A percentile compares a stretch with the other conserved stretches of the same genome.
These are phyloP conservation scores for Euborellia annulipes DNA, from an alignment of 1,140 invertebrate species.

Conservation along the genomic window DNA sequence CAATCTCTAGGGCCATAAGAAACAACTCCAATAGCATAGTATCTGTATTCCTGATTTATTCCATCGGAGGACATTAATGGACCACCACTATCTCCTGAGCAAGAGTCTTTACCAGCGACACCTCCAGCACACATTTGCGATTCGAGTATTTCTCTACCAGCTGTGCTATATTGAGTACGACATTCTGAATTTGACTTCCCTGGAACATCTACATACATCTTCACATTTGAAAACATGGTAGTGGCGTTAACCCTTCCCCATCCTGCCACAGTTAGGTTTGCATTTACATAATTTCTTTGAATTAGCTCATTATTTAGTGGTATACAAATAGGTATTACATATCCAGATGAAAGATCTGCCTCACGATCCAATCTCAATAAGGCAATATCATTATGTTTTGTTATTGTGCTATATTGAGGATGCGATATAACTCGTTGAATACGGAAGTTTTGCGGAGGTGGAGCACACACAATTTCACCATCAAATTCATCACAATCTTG, in stretches of 20 bases:
- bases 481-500: conserved; percentile 37
- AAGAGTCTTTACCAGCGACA: conserved; percentile 38
- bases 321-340: too few relatives aligned
- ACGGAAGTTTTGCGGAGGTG: conserved; percentile 37
- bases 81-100: conserved; percentile 58
- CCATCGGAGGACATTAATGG: conserved; percentile 42
- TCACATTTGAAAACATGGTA: too few relatives aligned
- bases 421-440: conserved; percentile 37
- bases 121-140: conserved; percentile 47
- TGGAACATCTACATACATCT: conserved; percentile 37
- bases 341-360: too few relatives aligned
- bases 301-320: too few relatives aligned
- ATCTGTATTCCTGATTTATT: conserved; percentile 18
- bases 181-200: conserved; percentile 29
- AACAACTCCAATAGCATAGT: conserved; percentile 40
- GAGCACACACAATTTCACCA: conserved; percentile 32
- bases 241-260: too few relatives aligned
- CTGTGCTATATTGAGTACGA: conserved; percentile 26
- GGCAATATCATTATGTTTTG: too few relatives aligned
- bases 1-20: conserved; percentile 56
- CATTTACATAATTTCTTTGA: too few relatives aligned
- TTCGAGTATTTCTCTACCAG: conserved; percentile 21
- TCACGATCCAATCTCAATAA: too few relatives aligned
- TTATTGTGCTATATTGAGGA: conserved; percentile 35
- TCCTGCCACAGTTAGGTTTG: too few relatives aligned